Conservation (phyloP, 2,888 invertebrate genomes). For the Apamea epomidion region DNA sequence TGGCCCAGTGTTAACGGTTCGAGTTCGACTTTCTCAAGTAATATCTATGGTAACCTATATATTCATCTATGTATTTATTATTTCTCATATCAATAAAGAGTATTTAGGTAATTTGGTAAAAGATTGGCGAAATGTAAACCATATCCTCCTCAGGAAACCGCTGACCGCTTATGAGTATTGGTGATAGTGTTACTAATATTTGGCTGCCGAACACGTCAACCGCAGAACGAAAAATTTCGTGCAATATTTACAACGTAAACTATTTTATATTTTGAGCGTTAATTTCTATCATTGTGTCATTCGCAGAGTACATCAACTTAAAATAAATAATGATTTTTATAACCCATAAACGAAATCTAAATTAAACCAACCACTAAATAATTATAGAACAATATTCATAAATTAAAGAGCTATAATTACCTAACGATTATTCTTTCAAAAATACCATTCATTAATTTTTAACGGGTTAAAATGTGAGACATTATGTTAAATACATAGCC, state of each 20-base stretch:
- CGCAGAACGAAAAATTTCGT: slow-evolving; percentile 5
- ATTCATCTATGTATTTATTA: too few relatives aligned
- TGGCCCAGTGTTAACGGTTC: too few relatives aligned
- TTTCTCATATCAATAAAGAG: too few relatives aligned
- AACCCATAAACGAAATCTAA: not conserved
- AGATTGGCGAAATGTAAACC: not conserved
- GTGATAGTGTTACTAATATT: not conserved
- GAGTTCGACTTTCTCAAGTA: too few relatives aligned
- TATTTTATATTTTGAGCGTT: not conserved
- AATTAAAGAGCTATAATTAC: not conserved
- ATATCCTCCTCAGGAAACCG: slow-evolving; percentile 12
- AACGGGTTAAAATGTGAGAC: not conserved
- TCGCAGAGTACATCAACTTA: not conserved
- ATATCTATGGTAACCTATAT: too few relatives aligned
- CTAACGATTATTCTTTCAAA: not conserved
- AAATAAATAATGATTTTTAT: not conserved
- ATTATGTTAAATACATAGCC: slow-evolving; percentile 42
- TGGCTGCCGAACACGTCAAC: not conserved
- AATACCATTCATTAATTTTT: not conserved
- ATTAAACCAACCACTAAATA: not conserved
- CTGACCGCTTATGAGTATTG: slow-evolving; percentile 12
- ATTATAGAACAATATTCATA: not conserved
- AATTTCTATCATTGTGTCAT: not conserved
- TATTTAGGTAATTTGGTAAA: not conserved
- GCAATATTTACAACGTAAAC: slow-evolving; percentile 4